Percentiles rank a stretch among this genome's conserved stretches.
phyloP scores from a whole-genome alignment of 1,140 invertebrate genomes.

The Conus betulinus region DNA sequence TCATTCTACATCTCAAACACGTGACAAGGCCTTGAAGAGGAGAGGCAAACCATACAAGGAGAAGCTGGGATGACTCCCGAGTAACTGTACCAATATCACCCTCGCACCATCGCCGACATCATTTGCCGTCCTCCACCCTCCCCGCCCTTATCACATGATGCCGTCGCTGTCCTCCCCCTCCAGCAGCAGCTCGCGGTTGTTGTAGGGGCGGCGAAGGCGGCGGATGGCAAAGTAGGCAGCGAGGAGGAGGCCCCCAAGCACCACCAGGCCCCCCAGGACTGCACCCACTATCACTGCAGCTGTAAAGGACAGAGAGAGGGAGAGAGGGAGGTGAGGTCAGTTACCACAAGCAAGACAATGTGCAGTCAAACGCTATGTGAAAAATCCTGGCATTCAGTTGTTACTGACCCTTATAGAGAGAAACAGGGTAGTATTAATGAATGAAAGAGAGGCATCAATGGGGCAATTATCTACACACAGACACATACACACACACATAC shows the following conservation, averaged over 20 bases:
- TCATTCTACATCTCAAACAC: too few relatives aligned
- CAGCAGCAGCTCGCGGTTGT: slow-evolving; percentile 31
- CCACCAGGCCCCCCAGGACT: slow-evolving; percentile 27
- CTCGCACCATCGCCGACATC: neutral
- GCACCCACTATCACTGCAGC: slow-evolving; percentile 28
- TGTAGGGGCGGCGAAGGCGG: slow-evolving; percentile 25
- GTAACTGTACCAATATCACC: neutral
- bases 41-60: too few relatives aligned
- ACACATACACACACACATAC: slow-evolving; percentile 8
- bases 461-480: neutral
- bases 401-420: too few relatives aligned
- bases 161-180: slow-evolving; percentile 37
- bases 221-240: slow-evolving; percentile 32
- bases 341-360: neutral
- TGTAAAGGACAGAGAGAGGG: neutral
- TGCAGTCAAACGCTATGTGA: neutral
- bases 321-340: neutral
- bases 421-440: too few relatives aligned
- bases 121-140: neutral
- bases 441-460: too few relatives aligned
- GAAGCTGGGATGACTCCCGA: too few relatives aligned
- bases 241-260: slow-evolving; percentile 20
- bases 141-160: slow-evolving; percentile 16
- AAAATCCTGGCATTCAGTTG: too few relatives aligned
- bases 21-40: too few relatives aligned